Evolutionary conservation across 2,113 vertebrate genomes (phyloP).

Genomic region (Chloropsis cyanopogon): DNA sequence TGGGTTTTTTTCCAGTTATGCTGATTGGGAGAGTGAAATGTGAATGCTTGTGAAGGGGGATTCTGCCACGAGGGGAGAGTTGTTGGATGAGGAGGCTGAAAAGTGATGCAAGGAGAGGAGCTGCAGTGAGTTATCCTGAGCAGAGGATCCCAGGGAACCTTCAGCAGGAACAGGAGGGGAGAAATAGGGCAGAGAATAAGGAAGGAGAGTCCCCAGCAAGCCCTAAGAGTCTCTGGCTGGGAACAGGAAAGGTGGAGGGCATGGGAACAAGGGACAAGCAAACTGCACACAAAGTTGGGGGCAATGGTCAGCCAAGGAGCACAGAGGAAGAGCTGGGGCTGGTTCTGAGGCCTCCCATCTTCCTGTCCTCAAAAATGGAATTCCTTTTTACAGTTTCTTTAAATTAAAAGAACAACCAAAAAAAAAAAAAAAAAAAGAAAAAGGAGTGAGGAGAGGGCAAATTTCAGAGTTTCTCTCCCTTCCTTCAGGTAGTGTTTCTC

Average conservation of each 20-base stretch:
- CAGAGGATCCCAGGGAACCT: neutral
- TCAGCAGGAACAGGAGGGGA: neutral
- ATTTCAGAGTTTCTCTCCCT: neutral
- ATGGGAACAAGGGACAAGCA: neutral
- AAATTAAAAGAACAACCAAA: neutral
- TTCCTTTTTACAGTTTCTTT: neutral
- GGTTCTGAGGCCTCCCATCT: neutral
- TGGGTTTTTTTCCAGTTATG: neutral
- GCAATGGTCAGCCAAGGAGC: neutral
- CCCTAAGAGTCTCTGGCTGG: neutral
- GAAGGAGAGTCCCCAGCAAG: neutral
- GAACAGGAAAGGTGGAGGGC: neutral
- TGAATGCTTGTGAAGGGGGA: neutral
- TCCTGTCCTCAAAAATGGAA: neutral
- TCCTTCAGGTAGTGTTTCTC: neutral
- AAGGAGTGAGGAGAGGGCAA: rapidly evolving
- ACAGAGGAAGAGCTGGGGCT: neutral
- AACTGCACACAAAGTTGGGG: neutral
- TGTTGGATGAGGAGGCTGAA: neutral
- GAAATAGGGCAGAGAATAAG: neutral
- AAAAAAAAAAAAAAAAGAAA: no score
- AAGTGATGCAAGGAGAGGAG: neutral
- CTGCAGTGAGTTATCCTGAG: neutral
- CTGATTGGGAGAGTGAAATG: neutral
- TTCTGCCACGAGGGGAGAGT: neutral